Evolutionary conservation across 2,113 vertebrate genomes (phyloP).

Genomic region (Rafetus swinhoei): DNA sequence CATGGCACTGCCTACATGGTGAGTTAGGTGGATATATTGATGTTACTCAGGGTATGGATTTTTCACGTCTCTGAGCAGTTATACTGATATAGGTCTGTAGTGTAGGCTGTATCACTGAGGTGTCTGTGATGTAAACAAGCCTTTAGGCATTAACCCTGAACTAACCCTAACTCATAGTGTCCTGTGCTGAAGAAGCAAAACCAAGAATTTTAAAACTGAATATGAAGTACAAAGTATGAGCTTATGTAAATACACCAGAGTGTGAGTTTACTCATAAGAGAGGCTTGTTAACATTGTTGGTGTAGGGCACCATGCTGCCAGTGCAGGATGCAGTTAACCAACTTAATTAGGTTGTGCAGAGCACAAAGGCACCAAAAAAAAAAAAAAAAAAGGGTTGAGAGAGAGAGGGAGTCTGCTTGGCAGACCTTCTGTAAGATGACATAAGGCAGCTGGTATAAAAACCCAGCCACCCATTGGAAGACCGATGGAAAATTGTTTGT

Average conservation of each 20-base stretch:
- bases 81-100: not conserved
- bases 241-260: not conserved
- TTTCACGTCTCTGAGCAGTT: not conserved
- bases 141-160: not conserved
- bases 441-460: constrained; percentile 27
- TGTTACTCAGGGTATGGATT: not conserved
- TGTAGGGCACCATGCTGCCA: constrained; percentile 25
- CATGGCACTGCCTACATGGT: not conserved
- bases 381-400: constrained; percentile 7
- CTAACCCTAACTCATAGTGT: rapidly evolving
- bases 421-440: not conserved
- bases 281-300: constrained; percentile 32
- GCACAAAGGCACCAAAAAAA: constrained; percentile 12
- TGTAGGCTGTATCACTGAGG: not conserved
- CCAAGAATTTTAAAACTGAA: not conserved
- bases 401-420: constrained; percentile 12
- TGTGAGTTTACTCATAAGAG: constrained; percentile 24
- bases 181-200: rapidly evolving
- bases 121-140: not conserved
- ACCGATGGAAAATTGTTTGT: not conserved
- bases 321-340: constrained; percentile 41
- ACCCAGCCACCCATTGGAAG: not conserved
- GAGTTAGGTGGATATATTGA: not conserved
- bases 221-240: not conserved
- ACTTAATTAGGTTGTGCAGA: constrained; percentile 54